A percentile compares a stretch with the other conserved stretches of the same genome.
Evolutionary conservation across 1,140 invertebrate genomes (phyloP).

Genomic region (Latrodectus geometricus): DNA sequence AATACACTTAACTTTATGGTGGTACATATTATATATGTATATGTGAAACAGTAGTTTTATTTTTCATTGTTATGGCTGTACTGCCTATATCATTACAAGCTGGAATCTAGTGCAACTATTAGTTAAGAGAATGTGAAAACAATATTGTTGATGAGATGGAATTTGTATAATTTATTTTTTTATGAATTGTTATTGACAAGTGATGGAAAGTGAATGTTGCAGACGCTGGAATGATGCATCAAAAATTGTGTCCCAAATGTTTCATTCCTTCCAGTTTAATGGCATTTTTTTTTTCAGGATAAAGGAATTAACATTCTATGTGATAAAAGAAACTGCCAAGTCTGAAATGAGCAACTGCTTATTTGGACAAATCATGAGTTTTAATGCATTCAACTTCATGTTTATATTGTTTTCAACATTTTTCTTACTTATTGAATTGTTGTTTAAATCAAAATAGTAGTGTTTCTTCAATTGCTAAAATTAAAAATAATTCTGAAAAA

Average conservation of each 20-base stretch:
- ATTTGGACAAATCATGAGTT: neutral
- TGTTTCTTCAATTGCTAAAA: too few species aligned
- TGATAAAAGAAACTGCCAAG: slow-evolving; percentile 1
- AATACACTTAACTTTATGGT: neutral
- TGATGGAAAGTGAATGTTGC: neutral
- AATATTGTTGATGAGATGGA: slow-evolving; percentile 4
- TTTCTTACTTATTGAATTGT: too few species aligned
- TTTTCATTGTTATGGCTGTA: neutral
- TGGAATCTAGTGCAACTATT: neutral
- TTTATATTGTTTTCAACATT: too few species aligned
- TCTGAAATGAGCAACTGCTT: neutral
- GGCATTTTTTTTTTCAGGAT: too few species aligned
- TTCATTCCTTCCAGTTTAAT: neutral
- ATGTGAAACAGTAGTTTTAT: slow-evolving; percentile 16
- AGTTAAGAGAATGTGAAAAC: neutral
- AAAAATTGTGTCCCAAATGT: neutral
- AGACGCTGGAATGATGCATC: neutral
- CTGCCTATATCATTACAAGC: slow-evolving; percentile 3
- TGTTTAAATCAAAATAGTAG: too few species aligned
- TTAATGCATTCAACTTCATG: too few species aligned
- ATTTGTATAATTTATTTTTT: slow-evolving; percentile 26
- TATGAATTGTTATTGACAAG: neutral
- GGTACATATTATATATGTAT: neutral
- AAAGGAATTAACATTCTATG: too few species aligned
- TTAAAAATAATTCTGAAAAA: too few species aligned